Percentiles rank a stretch among this genome's conserved stretches.
Evolutionary conservation across 2,888 invertebrate genomes (phyloP).

Genomic region (Oligia latruncula): DNA sequence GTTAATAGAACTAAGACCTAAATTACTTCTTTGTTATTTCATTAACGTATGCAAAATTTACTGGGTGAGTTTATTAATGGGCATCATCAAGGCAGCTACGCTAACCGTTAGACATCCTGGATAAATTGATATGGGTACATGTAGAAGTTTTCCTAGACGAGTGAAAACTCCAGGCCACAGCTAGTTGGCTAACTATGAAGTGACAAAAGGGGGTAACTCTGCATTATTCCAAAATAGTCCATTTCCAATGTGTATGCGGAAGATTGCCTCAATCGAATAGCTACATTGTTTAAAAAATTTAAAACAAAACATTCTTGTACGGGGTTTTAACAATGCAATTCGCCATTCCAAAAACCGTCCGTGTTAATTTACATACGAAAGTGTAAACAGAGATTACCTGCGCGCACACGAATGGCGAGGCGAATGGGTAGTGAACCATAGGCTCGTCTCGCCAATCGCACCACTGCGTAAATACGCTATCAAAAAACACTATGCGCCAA

Average conservation of each 20-base stretch:
- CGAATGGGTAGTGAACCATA: slow-evolving; percentile 23
- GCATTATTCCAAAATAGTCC: background rate
- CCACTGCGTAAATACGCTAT: slow-evolving; percentile 4
- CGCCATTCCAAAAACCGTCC: background rate
- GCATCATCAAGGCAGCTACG: slow-evolving; percentile 7
- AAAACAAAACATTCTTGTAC: background rate
- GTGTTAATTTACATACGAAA: background rate
- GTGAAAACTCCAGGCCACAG: background rate
- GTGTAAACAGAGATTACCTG: slow-evolving; percentile 23
- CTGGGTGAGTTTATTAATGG: slow-evolving; percentile 14
- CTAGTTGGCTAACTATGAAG: background rate
- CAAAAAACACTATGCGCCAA: background rate
- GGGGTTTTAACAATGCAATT: slow-evolving; percentile 9
- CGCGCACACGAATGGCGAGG: slow-evolving; percentile 13
- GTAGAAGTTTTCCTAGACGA: background rate
- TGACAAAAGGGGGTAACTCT: background rate
- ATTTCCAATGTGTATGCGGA: background rate
- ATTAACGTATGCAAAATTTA: background rate
- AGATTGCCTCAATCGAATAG: background rate
- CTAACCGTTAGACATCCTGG: background rate
- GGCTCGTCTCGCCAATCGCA: slow-evolving; percentile 7
- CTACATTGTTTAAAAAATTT: background rate
- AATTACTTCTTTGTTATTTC: background rate
- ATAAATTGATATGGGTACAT: background rate
- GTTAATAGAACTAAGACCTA: background rate